phyloP scores from a whole-genome alignment of 2,797 vertebrate genomes.

The Galagoides demidoff region DNA sequence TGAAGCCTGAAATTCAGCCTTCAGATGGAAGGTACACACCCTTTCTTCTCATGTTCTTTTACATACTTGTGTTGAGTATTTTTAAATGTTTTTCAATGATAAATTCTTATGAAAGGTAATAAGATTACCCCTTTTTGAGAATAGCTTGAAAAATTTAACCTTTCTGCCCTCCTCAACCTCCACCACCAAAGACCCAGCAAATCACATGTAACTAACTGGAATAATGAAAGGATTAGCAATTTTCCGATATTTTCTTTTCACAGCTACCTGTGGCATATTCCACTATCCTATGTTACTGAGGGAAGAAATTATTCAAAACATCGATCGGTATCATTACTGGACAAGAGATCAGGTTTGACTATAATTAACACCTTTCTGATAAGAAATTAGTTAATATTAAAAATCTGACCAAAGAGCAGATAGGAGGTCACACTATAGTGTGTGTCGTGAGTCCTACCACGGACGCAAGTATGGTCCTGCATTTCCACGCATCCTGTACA shows the following conservation, averaged over 20 bases:
- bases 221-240: conserved; percentile 33
- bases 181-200: not conserved
- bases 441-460: not conserved
- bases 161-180: not conserved
- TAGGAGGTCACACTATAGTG: not conserved
- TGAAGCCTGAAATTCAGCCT: conserved; percentile 86
- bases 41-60: conserved; percentile 5
- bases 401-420: not conserved
- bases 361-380: conserved; percentile 40
- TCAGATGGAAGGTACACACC: conserved; percentile 87
- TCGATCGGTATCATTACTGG: conserved; percentile 88
- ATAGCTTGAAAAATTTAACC: conserved; percentile 44
- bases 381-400: conserved; percentile 21
- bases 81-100: conserved; percentile 33
- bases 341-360: conserved; percentile 90
- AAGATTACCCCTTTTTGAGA: conserved; percentile 7
- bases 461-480: too few species aligned
- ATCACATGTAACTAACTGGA: conserved; percentile 13
- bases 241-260: conserved; percentile 70
- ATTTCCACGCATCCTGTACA: not conserved
- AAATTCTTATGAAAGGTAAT: conserved; percentile 33
- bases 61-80: not conserved
- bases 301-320: conserved; percentile 88
- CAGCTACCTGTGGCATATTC: conserved; percentile 94
- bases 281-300: conserved; percentile 92